Evolutionary conservation across 2,113 vertebrate species (phyloP).

Genomic region (Paradisaea rubra): DNA sequence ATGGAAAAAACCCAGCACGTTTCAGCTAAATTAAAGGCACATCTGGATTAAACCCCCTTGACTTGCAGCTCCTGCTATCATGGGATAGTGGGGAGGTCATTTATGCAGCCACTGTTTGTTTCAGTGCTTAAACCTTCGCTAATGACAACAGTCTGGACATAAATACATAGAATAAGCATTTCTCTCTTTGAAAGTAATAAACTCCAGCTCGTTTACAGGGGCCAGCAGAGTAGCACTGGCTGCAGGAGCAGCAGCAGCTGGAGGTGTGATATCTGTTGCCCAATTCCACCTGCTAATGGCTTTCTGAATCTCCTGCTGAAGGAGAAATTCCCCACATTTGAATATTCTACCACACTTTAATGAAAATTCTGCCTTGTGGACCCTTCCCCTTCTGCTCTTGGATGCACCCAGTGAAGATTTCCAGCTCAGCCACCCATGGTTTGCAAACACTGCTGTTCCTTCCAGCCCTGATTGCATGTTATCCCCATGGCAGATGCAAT

Average conservation of each 20-base stretch:
- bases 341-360: not conserved
- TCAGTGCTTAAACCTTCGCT: not conserved
- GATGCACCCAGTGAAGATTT: not conserved
- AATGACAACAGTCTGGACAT: not conserved
- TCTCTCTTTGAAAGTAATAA: not conserved
- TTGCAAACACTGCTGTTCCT: not conserved
- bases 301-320: not conserved
- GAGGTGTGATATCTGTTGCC: not conserved
- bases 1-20: not conserved
- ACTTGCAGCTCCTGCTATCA: not conserved
- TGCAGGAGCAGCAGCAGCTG: not conserved
- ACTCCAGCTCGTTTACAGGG: not conserved
- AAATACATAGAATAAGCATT: not conserved
- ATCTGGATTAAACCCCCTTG: not conserved
- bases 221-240: not conserved
- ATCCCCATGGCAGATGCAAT: constrained; percentile 26
- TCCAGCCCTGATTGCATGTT: not conserved
- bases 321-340: not conserved
- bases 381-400: not conserved
- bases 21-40: not conserved
- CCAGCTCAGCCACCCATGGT: not conserved
- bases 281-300: not conserved
- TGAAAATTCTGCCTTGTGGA: not conserved
- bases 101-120: not conserved
- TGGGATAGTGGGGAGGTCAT: not conserved